A percentile compares a stretch with the other conserved stretches of the same genome.
phyloP scores from a whole-genome alignment of 2,113 vertebrate species.

The Gambusia affinis region DNA sequence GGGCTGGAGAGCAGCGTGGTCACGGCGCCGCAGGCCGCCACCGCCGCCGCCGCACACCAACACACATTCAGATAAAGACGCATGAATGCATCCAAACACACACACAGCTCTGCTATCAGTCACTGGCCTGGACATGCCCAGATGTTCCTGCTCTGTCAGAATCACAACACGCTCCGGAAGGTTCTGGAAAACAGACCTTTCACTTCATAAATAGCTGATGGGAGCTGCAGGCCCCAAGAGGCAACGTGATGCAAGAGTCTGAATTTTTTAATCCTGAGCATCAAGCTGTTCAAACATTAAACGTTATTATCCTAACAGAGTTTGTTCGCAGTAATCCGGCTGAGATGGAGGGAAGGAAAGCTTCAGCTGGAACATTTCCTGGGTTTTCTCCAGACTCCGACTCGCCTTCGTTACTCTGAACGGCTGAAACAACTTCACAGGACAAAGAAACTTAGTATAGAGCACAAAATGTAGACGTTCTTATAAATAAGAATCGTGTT shows the following conservation, averaged over 20 bases:
- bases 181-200: not conserved
- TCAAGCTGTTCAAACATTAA: constrained; percentile 14
- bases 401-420: too few species aligned
- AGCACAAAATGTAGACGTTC: not conserved
- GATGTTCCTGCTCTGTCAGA: not conserved
- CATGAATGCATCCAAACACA: not conserved
- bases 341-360: not conserved
- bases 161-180: not conserved
- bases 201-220: not conserved
- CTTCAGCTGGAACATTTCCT: not conserved
- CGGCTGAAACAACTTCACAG: not conserved
- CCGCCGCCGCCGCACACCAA: not conserved
- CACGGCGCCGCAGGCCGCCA: not conserved
- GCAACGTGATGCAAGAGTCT: not conserved
- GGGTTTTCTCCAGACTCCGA: not conserved
- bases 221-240: constrained; percentile 1
- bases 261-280: constrained; percentile 13
- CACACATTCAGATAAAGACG: constrained; percentile 10
- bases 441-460: not conserved
- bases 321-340: not conserved
- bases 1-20: constrained; percentile 38
- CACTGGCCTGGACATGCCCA: constrained; percentile 12
- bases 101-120: not conserved
- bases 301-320: not conserved
- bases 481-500: too few species aligned